Percentiles rank a stretch among this genome's conserved stretches.
phyloP scores from a whole-genome alignment of 2,888 invertebrate species.

The Gari tellinella region DNA sequence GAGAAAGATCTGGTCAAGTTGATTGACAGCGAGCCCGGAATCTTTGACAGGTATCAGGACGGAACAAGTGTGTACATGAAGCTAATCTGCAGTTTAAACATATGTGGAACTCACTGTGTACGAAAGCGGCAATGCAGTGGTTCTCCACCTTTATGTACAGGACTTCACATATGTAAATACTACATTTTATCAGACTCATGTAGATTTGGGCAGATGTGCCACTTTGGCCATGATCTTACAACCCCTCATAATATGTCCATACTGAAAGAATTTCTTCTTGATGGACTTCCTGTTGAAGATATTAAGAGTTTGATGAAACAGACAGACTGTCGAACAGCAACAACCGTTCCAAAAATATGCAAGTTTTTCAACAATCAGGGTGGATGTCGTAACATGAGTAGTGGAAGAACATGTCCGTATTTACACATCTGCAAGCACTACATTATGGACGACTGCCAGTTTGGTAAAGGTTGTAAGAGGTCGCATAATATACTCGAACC shows the following conservation, averaged over 20 bases:
- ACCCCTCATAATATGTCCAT: conserved; percentile 60
- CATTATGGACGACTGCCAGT: conserved; percentile 57
- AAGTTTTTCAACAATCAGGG: conserved; percentile 62
- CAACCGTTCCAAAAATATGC: conserved; percentile 64
- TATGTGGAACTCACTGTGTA: conserved; percentile 63
- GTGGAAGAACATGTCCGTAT: conserved; percentile 52
- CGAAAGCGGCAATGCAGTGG: conserved; percentile 52
- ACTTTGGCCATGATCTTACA: conserved; percentile 68
- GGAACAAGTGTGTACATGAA: conserved; percentile 24
- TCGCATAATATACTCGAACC: conserved; percentile 57
- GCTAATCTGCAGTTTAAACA: conserved; percentile 45
- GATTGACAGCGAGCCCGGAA: conserved; percentile 17
- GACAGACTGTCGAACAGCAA: conserved; percentile 40
- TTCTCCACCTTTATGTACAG: conserved; percentile 48
- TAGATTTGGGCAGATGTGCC: conserved; percentile 53
- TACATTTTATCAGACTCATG: conserved; percentile 62
- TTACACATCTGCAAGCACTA: conserved; percentile 67
- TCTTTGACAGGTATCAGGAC: conserved; percentile 42
- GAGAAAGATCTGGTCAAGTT: neutral
- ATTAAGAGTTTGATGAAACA: conserved; percentile 50
- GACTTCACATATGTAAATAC: conserved; percentile 67
- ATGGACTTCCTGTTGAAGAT: conserved; percentile 42
- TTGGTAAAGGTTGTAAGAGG: conserved; percentile 61
- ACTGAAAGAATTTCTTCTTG: conserved; percentile 51
- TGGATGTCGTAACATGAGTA: conserved; percentile 53